Base-by-base conservation (phyloP, 2,797 vertebrate genomes). In the Enteromius viviparus region DNA sequence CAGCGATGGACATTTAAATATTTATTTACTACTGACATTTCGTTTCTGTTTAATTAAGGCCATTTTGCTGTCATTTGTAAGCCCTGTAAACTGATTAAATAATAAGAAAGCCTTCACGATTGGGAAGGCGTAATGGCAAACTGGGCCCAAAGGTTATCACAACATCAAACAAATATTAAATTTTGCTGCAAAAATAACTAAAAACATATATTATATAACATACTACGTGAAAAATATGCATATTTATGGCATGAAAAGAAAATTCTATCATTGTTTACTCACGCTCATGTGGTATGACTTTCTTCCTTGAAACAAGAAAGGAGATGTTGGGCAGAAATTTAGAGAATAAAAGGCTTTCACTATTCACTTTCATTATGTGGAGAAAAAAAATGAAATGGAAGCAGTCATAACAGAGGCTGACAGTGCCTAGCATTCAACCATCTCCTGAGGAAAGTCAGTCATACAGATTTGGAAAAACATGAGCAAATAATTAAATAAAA, bases 261-360 rank as follows among this genome's bases (percentile, higher is more conserved):
- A 7, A 70, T 47, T 45, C 40, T 17, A 40, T 26, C 42, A 71
- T 26, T 1, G 45, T 32, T 72, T 32, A 11, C 15, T 72, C 70
- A 15, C 1, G 32, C 51, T 76, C 4, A 0, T 14, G 2, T 51
- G 6, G 17, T 53, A 34, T 53, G 53, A 55, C n/a, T 58, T 40
- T 75, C 11, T 60, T 76, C 34, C 1, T 17, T 42, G 34, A 2
- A 76, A 76, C 34, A 76, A 3, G 32, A 60, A 76, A 76, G 51
- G n/a, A 23, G 32, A 58, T 40, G 7, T 60, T 10, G 53, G 21
- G 12, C 10, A 26, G 21, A 42, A 42, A 17, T 19, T 58, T 42
- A 76, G 53, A 15, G 53, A 42, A n/a, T 60, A 37, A 42, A n/a
- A 6, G 10, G 8, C n/a, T 76, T 76, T 76, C 74, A 58, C 74